Evolutionary conservation across 1,140 invertebrate genomes (phyloP).

Genomic region (Stegodyphus mimosarum): DNA sequence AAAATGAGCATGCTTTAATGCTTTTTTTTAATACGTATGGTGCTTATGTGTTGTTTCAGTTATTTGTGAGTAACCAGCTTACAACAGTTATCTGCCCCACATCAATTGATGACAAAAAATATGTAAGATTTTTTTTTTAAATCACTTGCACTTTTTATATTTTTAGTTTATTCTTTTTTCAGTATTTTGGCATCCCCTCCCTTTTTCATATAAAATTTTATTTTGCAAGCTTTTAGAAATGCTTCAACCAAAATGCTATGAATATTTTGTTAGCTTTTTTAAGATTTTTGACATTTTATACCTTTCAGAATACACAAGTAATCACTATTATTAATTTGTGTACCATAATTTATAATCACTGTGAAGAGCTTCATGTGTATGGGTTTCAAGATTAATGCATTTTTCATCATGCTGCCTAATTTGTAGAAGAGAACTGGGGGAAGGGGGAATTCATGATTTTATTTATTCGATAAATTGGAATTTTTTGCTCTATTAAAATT

Average conservation of each 20-base stretch:
- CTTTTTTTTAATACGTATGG: neutral
- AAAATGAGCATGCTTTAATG: neutral
- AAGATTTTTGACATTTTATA: neutral
- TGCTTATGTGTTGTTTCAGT: constrained; percentile 53
- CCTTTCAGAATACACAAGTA: neutral
- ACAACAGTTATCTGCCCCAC: constrained; percentile 26
- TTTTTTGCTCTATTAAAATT: too few species aligned
- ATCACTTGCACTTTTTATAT: constrained; percentile 1
- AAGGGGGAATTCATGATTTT: too few species aligned
- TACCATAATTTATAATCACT: too few species aligned
- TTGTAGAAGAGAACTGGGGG: too few species aligned
- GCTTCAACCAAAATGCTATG: too few species aligned
- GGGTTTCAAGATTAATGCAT: too few species aligned
- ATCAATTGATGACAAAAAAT: constrained; percentile 51
- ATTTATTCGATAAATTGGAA: too few species aligned
- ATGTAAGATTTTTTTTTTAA: constrained; percentile 39
- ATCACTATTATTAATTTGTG: too few species aligned
- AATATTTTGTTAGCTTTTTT: neutral
- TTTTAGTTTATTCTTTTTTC: neutral
- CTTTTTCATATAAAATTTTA: neutral
- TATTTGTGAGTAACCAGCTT: constrained; percentile 54
- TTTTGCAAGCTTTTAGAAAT: too few species aligned
- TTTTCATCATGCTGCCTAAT: too few species aligned
- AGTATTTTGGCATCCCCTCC: neutral
- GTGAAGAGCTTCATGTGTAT: too few species aligned